Percentiles rank a stretch among this genome's conserved stretches.
Evolutionary conservation across 2,797 vertebrate genomes (phyloP).

Genomic region (Philypnodon macrostomus): DNA sequence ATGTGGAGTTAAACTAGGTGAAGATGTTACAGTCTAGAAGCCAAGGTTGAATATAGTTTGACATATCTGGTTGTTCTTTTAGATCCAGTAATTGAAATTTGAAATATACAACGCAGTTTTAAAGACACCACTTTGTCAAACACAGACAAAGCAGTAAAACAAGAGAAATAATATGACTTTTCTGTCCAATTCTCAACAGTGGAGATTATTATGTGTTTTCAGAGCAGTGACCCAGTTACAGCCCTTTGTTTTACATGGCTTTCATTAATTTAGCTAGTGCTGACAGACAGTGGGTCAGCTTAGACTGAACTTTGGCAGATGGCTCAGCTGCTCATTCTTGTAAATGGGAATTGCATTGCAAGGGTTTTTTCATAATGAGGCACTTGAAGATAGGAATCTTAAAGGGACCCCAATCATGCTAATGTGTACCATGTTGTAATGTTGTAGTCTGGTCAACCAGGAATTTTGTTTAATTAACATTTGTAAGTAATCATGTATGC

Average conservation of each 20-base stretch:
- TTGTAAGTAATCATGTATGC: too few relatives aligned
- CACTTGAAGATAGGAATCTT: neutral
- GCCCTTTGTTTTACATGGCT: slow-evolving; percentile 34
- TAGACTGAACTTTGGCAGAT: slow-evolving; percentile 46
- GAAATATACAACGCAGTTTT: too few relatives aligned
- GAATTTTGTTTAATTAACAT: too few relatives aligned
- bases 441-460: too few relatives aligned
- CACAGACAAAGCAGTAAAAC: neutral
- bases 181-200: slow-evolving; percentile 17
- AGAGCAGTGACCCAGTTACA: slow-evolving; percentile 48
- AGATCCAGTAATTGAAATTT: too few relatives aligned
- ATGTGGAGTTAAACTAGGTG: too few relatives aligned
- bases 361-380: neutral
- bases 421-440: too few relatives aligned
- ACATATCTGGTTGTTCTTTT: too few relatives aligned
- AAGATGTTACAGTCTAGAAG: too few relatives aligned
- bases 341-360: slow-evolving; percentile 9
- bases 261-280: slow-evolving; percentile 49
- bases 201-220: slow-evolving; percentile 41
- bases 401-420: too few relatives aligned
- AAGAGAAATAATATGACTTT: slow-evolving; percentile 9
- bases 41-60: too few relatives aligned
- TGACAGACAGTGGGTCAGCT: slow-evolving; percentile 49
- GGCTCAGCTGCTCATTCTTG: slow-evolving; percentile 24
- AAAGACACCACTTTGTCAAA: slow-evolving; percentile 6